These are phyloP conservation scores for Pagrus major DNA, from an alignment of 2,113 vertebrate genomes.

Conservation along the genomic window DNA sequence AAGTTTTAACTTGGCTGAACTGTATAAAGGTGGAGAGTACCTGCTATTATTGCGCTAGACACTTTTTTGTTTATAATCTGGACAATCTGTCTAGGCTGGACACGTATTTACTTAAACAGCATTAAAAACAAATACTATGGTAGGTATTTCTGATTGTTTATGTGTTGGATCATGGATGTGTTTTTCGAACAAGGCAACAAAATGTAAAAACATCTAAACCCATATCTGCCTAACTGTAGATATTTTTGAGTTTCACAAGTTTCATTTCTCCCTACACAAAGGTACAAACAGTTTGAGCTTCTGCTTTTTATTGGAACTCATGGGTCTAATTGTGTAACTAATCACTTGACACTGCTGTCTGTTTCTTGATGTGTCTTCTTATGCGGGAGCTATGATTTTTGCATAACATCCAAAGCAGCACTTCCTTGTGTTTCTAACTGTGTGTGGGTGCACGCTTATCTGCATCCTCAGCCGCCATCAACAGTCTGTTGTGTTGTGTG, in stretches of 20 bases:
- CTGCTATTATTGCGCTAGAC: not conserved
- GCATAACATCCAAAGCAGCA: slow-evolving; percentile 51
- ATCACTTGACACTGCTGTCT: slow-evolving; percentile 62
- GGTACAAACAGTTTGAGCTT: slow-evolving; percentile 56
- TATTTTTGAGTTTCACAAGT: slow-evolving; percentile 51
- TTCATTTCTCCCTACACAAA: slow-evolving; percentile 73
- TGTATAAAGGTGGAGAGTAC: not conserved
- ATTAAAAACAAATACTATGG: not conserved
- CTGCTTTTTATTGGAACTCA: slow-evolving; percentile 67
- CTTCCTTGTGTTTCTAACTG: slow-evolving; percentile 38
- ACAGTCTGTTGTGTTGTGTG: slow-evolving; percentile 23
- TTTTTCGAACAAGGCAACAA: not conserved
- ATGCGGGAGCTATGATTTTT: slow-evolving; percentile 38
- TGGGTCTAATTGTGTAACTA: slow-evolving; percentile 68
- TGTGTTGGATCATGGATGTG: not conserved
- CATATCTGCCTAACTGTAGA: slow-evolving; percentile 4
- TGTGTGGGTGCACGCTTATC: slow-evolving; percentile 41
- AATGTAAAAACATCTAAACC: not conserved
- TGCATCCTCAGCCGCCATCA: slow-evolving; percentile 39
- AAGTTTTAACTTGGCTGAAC: slow-evolving; percentile 17
- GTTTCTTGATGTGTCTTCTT: slow-evolving; percentile 21
- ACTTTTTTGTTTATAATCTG: too few relatives aligned
- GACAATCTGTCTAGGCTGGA: not conserved
- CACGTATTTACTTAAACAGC: not conserved
- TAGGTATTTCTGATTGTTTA: not conserved